Evolutionary conservation across 2,888 invertebrate genomes (phyloP), one percentile per base, ranked within the genome.

Genomic region (Drosophila cognata): DNA sequence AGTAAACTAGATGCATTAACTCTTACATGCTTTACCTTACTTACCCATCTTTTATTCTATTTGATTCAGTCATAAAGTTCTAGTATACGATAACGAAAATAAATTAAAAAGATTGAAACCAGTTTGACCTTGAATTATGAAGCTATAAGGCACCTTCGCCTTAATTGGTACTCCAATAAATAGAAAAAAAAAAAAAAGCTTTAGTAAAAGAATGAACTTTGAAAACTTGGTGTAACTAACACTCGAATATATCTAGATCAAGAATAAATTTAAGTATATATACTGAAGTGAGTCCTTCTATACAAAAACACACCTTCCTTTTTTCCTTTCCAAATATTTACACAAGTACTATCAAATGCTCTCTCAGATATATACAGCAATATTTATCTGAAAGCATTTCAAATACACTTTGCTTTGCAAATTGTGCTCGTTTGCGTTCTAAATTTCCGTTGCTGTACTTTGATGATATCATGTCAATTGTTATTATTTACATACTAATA

Each of bases 401-500:
- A 50, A 28, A 28, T 11, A 28, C 50, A 18, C 21, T 46, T 51
- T 28, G n/a, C 4, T 46, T 46, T 16, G 21, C 21, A 25, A 18
- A 43, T 46, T 35, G 28, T 48, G 35, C 13, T 33, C 52, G 21
- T 25, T 50, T 16, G 25, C 28, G 28, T 29, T 50, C 28, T 5
- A 18, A 50, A 50, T 50, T 28, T 25, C 21, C 33, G 41, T 72
- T 46, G 52, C 65, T 62, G 55, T 58, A 60, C 38, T 62, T 41
- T 56, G 46, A 67, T 77, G 88, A 88, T 82, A 86, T 88, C 86
- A 81, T 66, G 88, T 88, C 88, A 88, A 85, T 85, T 88, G 71
- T 63, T 68, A 64, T 58, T 10, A 35, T 53, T 53, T 52, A 52
- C 29, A 21, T 16, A 21, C 10, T 2, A 35, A 35, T 8, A 16